Evolutionary conservation across 2,797 vertebrate genomes (phyloP).

Genomic region (Micropoecilia bifurca): DNA sequence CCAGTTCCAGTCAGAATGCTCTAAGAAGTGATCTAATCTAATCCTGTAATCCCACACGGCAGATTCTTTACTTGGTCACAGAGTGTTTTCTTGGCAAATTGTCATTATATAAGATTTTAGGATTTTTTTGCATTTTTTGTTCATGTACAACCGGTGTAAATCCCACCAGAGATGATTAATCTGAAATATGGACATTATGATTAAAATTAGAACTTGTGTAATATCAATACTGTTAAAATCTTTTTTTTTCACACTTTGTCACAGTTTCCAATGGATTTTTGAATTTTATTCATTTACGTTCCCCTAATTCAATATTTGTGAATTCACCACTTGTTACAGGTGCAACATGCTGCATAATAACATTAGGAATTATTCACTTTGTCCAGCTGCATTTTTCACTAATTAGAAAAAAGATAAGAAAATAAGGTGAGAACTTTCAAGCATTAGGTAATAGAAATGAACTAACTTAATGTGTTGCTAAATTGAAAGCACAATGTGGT

Average conservation of each 20-base stretch:
- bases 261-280: no score
- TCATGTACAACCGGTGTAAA: background rate
- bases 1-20: conserved; percentile 1
- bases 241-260: background rate
- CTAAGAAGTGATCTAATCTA: conserved; percentile 3
- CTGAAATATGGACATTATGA: background rate
- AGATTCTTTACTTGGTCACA: background rate
- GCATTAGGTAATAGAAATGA: background rate
- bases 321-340: background rate
- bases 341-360: background rate
- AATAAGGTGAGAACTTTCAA: background rate
- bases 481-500: background rate
- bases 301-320: background rate
- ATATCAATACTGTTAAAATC: background rate
- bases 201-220: background rate
- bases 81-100: conserved; percentile 6
- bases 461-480: background rate
- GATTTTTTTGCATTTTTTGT: background rate
- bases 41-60: background rate
- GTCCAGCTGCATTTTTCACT: no score
- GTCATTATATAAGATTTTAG: background rate
- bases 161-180: background rate
- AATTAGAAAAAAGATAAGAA: background rate
- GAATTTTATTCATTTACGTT: background rate
- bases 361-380: no score